Evolutionary conservation across 2,797 vertebrate species (phyloP).

Genomic region (Acanthopagrus latus): DNA sequence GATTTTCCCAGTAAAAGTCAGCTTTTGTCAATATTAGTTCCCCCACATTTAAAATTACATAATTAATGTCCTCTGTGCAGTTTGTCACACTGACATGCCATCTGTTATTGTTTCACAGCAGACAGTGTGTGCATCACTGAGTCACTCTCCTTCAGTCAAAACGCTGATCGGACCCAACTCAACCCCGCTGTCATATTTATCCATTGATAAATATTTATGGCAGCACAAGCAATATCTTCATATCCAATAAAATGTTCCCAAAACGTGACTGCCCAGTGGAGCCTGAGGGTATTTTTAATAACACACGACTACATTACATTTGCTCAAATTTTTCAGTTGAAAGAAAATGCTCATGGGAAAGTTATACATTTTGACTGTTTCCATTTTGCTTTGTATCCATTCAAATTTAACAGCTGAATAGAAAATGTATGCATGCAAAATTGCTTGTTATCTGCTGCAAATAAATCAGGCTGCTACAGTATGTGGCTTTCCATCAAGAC

Average conservation of each 20-base stretch:
- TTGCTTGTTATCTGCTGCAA: neutral
- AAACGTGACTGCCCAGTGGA: neutral
- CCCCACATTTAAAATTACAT: neutral
- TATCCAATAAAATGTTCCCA: neutral
- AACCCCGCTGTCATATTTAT: conserved; percentile 28
- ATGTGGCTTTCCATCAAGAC: neutral
- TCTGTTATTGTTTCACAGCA: conserved; percentile 15
- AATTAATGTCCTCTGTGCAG: neutral
- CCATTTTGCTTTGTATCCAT: neutral
- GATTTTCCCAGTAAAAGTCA: conserved; percentile 38
- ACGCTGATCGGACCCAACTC: conserved; percentile 30
- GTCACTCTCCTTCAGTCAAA: conserved; percentile 35
- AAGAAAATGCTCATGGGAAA: neutral
- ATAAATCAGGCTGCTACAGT: no score
- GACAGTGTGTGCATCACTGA: conserved; percentile 24
- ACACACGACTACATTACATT: neutral
- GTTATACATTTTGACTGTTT: neutral
- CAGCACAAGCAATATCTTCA: neutral
- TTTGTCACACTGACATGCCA: conserved; percentile 1
- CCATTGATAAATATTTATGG: conserved; percentile 1
- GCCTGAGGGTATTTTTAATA: neutral
- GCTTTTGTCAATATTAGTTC: neutral
- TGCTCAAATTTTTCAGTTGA: neutral
- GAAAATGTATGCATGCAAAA: conserved; percentile 3
- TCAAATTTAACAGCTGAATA: neutral